Conservation (phyloP, 2,888 invertebrate species). For the Cloeon dipterum region DNA sequence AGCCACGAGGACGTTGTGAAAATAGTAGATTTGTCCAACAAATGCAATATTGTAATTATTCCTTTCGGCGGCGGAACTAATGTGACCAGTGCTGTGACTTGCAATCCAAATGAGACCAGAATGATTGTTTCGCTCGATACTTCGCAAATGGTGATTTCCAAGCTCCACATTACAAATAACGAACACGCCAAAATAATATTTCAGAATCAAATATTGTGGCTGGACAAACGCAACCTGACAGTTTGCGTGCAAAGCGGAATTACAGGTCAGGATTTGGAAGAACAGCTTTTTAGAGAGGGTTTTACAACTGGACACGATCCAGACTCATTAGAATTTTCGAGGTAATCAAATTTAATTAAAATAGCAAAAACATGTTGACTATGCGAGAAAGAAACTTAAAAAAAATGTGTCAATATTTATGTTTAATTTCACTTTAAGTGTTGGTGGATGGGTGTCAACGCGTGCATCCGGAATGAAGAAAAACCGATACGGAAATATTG, state of each 20-base stretch:
- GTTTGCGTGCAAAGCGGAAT: conserved; percentile 27
- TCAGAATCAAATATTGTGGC: conserved; percentile 28
- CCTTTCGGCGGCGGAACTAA: conserved; percentile 31
- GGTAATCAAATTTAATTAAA: background rate
- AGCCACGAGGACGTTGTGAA: conserved; percentile 22
- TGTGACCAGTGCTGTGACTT: conserved; percentile 24
- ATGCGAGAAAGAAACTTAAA: background rate
- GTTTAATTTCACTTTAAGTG: conserved; percentile 2
- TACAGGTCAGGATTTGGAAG: conserved; percentile 27
- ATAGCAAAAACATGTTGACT: background rate
- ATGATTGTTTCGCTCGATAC: conserved; percentile 31
- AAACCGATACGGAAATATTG: conserved; percentile 32
- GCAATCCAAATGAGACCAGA: conserved; percentile 24
- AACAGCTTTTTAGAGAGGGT: conserved; percentile 20
- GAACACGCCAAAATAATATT: too few species aligned
- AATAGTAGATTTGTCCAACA: conserved; percentile 22
- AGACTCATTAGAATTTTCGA: conserved; percentile 31
- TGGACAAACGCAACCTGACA: conserved; percentile 29
- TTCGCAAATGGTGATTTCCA: conserved; percentile 27
- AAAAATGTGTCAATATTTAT: conserved; percentile 9
- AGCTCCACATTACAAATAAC: too few species aligned
- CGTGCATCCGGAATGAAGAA: conserved; percentile 39
- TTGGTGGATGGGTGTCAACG: conserved; percentile 34
- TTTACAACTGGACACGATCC: conserved; percentile 32
- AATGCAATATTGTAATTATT: conserved; percentile 25